Percentiles rank a stretch among this genome's conserved stretches.
Evolutionary conservation across 2,113 vertebrate genomes (phyloP).

Genomic region (Heteronetta atricapilla): DNA sequence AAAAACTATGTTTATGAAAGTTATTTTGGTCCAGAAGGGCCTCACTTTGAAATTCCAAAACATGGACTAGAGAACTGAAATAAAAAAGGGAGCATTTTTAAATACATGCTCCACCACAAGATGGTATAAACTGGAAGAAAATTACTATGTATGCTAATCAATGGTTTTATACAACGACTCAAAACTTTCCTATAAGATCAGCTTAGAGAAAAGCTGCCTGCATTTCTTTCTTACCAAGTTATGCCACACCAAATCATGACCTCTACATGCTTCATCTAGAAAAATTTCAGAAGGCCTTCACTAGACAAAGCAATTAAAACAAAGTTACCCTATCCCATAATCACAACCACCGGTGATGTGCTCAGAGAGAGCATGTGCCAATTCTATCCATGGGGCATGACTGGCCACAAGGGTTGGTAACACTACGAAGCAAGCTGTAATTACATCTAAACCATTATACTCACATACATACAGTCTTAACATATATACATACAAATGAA

Average conservation of each 20-base stretch:
- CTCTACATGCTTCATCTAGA: background rate
- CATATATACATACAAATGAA: slow-evolving; percentile 67
- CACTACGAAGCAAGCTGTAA: slow-evolving; percentile 46
- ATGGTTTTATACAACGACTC: slow-evolving; percentile 56
- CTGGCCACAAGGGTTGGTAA: slow-evolving; percentile 42
- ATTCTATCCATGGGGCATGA: slow-evolving; percentile 12
- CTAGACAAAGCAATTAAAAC: slow-evolving; percentile 28
- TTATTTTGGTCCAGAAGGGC: slow-evolving; percentile 56
- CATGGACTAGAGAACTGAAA: slow-evolving; percentile 56
- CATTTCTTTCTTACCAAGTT: background rate
- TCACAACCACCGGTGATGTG: slow-evolving; percentile 27
- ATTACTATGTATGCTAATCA: slow-evolving; percentile 69
- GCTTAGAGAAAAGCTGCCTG: background rate
- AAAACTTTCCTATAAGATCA: slow-evolving; percentile 43
- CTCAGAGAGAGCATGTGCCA: slow-evolving; percentile 30
- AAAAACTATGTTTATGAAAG: slow-evolving; percentile 24
- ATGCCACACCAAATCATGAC: background rate
- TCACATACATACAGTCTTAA: slow-evolving; percentile 65
- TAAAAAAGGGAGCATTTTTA: slow-evolving; percentile 56
- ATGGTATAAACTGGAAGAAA: slow-evolving; percentile 65
- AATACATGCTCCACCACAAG: slow-evolving; percentile 43
- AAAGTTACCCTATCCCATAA: slow-evolving; percentile 39
- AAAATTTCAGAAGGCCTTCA: background rate
- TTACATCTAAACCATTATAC: slow-evolving; percentile 61
- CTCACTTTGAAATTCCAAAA: slow-evolving; percentile 60